phyloP scores from a whole-genome alignment of 2,113 vertebrate species.

The Atractosteus spatula region DNA sequence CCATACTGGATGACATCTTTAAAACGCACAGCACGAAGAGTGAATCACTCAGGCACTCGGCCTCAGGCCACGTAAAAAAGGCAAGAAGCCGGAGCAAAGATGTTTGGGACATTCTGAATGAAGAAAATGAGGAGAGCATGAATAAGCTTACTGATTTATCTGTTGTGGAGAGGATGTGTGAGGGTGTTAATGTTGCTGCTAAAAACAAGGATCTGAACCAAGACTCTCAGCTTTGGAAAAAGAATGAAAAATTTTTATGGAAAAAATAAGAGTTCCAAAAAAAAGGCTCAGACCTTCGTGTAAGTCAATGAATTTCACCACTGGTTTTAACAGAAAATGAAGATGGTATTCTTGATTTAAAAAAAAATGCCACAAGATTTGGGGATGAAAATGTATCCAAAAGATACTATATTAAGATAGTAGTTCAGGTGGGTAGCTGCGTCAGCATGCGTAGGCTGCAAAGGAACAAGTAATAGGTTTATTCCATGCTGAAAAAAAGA shows the following conservation, averaged over 20 bases:
- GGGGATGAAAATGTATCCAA: too few species aligned
- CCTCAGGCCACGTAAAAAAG: conserved; percentile 44
- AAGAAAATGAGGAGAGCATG: conserved; percentile 81
- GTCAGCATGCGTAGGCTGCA: too few species aligned
- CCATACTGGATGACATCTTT: conserved; percentile 83
- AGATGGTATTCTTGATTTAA: too few species aligned
- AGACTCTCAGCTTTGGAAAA: conserved; percentile 77
- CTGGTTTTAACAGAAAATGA: too few species aligned
- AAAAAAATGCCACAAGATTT: too few species aligned
- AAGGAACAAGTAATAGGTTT: too few species aligned
- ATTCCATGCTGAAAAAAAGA: too few species aligned
- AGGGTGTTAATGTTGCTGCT: conserved; percentile 41
- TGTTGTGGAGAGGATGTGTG: conserved; percentile 79
- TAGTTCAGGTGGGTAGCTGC: too few species aligned
- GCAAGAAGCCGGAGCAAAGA: conserved; percentile 73
- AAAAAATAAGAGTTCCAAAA: conserved; percentile 55
- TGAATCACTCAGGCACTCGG: conserved; percentile 28
- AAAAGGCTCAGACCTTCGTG: not conserved
- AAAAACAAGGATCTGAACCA: conserved; percentile 40
- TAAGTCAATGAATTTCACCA: too few species aligned
- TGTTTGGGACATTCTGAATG: conserved; percentile 92
- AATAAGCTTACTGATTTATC: conserved; percentile 79
- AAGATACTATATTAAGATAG: too few species aligned
- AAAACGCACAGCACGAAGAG: conserved; percentile 52
- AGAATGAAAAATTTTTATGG: conserved; percentile 92